Percentiles rank a stretch among this genome's conserved stretches.
Evolutionary conservation across 2,888 invertebrate genomes (phyloP).

Genomic region (Eupithecia centaureata): DNA sequence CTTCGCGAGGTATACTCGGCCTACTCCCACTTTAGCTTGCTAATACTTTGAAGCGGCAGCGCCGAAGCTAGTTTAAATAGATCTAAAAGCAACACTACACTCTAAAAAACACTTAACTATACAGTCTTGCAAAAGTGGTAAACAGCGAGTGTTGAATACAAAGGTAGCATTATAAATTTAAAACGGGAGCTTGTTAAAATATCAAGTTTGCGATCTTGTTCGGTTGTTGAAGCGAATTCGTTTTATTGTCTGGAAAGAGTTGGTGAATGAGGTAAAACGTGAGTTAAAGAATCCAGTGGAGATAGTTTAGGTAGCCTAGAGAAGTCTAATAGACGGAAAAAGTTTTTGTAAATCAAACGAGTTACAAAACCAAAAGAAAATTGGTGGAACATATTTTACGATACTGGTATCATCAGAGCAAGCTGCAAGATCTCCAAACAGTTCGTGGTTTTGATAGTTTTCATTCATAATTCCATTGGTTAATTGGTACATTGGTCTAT

Average conservation of each 20-base stretch:
- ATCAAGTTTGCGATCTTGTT: conserved; percentile 62
- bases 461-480: too few species aligned
- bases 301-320: background rate
- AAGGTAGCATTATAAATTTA: conserved; percentile 79
- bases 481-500: too few species aligned
- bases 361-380: too few species aligned
- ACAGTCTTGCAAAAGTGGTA: conserved; percentile 63
- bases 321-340: background rate
- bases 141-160: conserved; percentile 74
- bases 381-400: too few species aligned
- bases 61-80: background rate
- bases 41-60: too few species aligned
- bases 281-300: background rate
- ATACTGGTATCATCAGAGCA: too few species aligned
- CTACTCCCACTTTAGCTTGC: too few species aligned
- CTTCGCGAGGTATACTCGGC: too few species aligned
- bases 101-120: conserved; percentile 27
- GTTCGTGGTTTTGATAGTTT: too few species aligned
- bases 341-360: too few species aligned
- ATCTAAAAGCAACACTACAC: background rate
- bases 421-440: too few species aligned
- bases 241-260: conserved; percentile 10
- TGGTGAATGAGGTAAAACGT: background rate
- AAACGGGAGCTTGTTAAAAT: conserved; percentile 76
- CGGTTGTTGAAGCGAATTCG: conserved; percentile 37